A percentile compares a stretch with the other conserved stretches of the same genome.
phyloP scores from a whole-genome alignment of 2,113 vertebrate genomes.

The Ellobius talpinus region DNA sequence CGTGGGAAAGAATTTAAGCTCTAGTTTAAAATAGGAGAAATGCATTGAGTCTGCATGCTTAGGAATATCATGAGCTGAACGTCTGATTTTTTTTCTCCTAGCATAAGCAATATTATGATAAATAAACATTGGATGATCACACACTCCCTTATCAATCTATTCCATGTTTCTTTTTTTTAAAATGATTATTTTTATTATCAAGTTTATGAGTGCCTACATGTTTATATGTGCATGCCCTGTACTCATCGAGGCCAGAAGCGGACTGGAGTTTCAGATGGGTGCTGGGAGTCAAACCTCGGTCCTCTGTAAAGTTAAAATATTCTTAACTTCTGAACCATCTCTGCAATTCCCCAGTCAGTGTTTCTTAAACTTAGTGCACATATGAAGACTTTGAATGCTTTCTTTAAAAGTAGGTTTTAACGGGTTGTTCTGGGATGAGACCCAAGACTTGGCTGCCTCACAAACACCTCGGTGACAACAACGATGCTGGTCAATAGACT shows the following conservation, averaged over 20 bases:
- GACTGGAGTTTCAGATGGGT: neutral
- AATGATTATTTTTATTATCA: neutral
- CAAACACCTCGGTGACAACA: neutral
- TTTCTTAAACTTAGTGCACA: neutral
- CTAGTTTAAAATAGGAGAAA: neutral
- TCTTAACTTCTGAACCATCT: neutral
- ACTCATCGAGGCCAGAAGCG: neutral
- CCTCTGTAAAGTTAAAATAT: neutral
- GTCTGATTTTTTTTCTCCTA: conserved; percentile 16
- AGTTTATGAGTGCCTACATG: neutral
- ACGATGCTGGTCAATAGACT: neutral
- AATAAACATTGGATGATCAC: conserved; percentile 1
- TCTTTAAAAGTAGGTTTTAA: neutral
- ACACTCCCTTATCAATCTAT: neutral
- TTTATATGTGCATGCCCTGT: neutral
- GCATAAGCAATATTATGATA: neutral
- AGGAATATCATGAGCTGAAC: neutral
- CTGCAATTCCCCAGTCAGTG: neutral
- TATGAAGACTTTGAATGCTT: neutral
- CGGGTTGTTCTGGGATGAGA: neutral
- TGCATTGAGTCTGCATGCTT: neutral
- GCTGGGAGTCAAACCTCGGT: neutral
- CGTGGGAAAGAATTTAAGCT: conserved; percentile 2
- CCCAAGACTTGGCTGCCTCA: neutral
- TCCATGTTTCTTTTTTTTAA: neutral